Base-by-base conservation (phyloP, 2,113 vertebrate species). In the Oreochromis aureus region DNA sequence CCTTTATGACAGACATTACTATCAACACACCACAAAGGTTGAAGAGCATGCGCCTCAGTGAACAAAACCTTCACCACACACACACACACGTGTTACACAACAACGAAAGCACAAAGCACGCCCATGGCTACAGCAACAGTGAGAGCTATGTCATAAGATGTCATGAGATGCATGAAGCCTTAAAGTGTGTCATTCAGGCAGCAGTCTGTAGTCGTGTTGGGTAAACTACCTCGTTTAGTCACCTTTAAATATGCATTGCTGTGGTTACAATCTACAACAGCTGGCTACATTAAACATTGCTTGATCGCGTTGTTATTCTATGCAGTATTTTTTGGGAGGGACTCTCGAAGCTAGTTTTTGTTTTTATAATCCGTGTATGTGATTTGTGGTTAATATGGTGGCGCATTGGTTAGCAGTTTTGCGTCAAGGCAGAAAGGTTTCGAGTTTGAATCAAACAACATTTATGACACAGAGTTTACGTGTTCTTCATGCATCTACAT, bases 311-410 rank as follows among this genome's bases (percentile, higher is more conserved):
- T 32, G 27, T 78, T 16, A 32, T 48, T 48, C 15, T 48, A 48
- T 1, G 16, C 24, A 1, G 71, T 6, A 46, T 51, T 0, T 30
- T 32, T 0, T 1, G 22, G 22, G 9, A 22, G 44, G 24, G 24
- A 48, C 24, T 48, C 9, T 48, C 24, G 18, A 76, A 48, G n/a
- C 1, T 41, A 41, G 18, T n/a, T 30, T 27, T 76, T 8, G 44
- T 12, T 76, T 76, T 51, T 76, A 76, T 76, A 32, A 48, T 10
- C 16, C 3, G 18, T 76, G 10, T 19, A 32, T 76, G 44, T 19
- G 44, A 76, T 51, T 51, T 76, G 24, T 7, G 71, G 71, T 46
- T 6, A 3, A 69, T n/a, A 69, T 13, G 19, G 19, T 39, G 61
- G 32, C 0, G 6, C 61, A 39, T 10, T 7, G 19, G 34, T 69